Conservation (phyloP, 2,797 vertebrate genomes). For the Pantherophis alleghaniensis region DNA sequence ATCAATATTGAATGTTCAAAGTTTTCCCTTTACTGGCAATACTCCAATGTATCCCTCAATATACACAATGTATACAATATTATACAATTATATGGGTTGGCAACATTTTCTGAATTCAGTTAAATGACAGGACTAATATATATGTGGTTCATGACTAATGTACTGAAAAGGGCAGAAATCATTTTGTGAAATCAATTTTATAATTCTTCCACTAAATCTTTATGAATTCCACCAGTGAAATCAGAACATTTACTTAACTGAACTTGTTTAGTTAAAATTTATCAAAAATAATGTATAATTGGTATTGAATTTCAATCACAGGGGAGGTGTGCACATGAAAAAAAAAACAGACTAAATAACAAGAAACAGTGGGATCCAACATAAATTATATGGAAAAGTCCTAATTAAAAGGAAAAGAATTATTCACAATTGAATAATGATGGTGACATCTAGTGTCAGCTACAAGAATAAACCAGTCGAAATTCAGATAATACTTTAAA, state of each 20-base stretch:
- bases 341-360: neutral
- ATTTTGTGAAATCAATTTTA: neutral
- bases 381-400: neutral
- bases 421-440: slow-evolving; percentile 16
- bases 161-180: neutral
- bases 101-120: neutral
- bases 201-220: neutral
- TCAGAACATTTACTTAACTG: neutral
- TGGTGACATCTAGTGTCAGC: slow-evolving; percentile 52
- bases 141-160: neutral
- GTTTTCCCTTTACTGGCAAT: neutral
- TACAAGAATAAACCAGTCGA: slow-evolving; percentile 13
- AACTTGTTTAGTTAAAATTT: neutral
- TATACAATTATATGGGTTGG: neutral
- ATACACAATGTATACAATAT: neutral
- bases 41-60: neutral
- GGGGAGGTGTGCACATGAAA: neutral
- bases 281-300: neutral
- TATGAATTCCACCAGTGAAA: neutral
- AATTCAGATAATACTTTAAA: rapidly evolving
- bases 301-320: neutral
- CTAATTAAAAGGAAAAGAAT: neutral
- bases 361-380: neutral
- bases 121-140: neutral
- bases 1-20: neutral